Evolutionary conservation across 2,888 invertebrate species (phyloP).

Genomic region (Chrysolina oricalcia): DNA sequence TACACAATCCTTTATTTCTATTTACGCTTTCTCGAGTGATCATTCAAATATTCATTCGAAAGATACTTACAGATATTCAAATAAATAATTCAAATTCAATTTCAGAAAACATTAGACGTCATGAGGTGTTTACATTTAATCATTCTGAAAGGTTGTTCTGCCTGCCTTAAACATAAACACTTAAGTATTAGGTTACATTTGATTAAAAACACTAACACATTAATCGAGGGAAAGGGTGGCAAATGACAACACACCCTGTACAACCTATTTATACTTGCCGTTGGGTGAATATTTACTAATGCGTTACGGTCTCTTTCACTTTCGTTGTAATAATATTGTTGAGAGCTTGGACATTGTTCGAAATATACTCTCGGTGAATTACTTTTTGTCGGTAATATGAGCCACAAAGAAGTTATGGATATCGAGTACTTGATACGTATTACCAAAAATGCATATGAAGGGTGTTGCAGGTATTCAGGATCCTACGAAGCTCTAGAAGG

Average conservation of each 20-base stretch:
- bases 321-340: constrained; percentile 54
- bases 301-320: constrained; percentile 57
- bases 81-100: constrained; percentile 71
- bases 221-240: constrained; percentile 67
- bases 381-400: constrained; percentile 25
- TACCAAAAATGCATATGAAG: too few relatives aligned
- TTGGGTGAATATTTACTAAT: constrained; percentile 60
- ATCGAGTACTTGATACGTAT: too few relatives aligned
- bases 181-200: constrained; percentile 71
- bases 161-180: constrained; percentile 68
- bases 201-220: constrained; percentile 70
- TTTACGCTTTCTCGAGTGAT: constrained; percentile 50
- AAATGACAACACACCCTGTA: constrained; percentile 62
- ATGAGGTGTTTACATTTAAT: constrained; percentile 71
- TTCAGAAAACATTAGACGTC: constrained; percentile 66
- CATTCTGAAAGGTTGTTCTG: constrained; percentile 69
- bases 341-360: constrained; percentile 37
- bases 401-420: not conserved
- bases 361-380: constrained; percentile 39
- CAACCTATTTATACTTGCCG: constrained; percentile 60
- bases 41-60: constrained; percentile 56
- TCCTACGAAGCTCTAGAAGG: too few relatives aligned
- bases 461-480: too few relatives aligned
- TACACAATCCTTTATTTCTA: constrained; percentile 54
- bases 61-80: constrained; percentile 65